Conservation (phyloP, 1,140 invertebrate species). For the Campoletis sonorensis region DNA sequence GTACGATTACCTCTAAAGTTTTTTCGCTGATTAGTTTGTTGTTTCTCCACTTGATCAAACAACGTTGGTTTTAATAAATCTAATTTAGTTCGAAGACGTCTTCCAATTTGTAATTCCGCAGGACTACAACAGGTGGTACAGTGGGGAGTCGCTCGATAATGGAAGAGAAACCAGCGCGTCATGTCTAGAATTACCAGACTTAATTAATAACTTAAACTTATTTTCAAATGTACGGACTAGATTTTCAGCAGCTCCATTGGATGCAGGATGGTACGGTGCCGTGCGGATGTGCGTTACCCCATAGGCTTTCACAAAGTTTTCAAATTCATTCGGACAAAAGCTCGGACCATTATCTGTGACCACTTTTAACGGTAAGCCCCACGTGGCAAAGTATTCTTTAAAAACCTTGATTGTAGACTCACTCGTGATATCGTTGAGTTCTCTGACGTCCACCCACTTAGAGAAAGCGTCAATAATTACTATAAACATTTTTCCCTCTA, state of each 20-base stretch:
- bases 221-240: slow-evolving; percentile 28
- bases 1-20: not conserved
- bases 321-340: slow-evolving; percentile 33
- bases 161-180: slow-evolving; percentile 18
- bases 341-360: slow-evolving; percentile 43
- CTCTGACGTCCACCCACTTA: slow-evolving; percentile 70
- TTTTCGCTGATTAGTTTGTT: slow-evolving; percentile 10
- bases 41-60: not conserved
- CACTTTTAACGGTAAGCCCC: slow-evolving; percentile 29
- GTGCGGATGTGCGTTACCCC: slow-evolving; percentile 15
- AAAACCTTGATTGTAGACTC: slow-evolving; percentile 43
- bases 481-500: slow-evolving; percentile 67
- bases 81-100: slow-evolving; percentile 15
- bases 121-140: slow-evolving; percentile 27
- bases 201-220: slow-evolving; percentile 32
- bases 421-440: slow-evolving; percentile 50
- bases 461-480: slow-evolving; percentile 72
- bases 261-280: slow-evolving; percentile 13
- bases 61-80: slow-evolving; percentile 24
- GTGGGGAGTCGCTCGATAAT: slow-evolving; percentile 26
- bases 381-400: slow-evolving; percentile 41
- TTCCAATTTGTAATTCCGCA: not conserved
- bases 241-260: slow-evolving; percentile 27
- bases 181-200: not conserved
- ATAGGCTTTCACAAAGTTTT: not conserved